Conservation (phyloP, 2,113 vertebrate genomes). For the Salvelinus fontinalis region DNA sequence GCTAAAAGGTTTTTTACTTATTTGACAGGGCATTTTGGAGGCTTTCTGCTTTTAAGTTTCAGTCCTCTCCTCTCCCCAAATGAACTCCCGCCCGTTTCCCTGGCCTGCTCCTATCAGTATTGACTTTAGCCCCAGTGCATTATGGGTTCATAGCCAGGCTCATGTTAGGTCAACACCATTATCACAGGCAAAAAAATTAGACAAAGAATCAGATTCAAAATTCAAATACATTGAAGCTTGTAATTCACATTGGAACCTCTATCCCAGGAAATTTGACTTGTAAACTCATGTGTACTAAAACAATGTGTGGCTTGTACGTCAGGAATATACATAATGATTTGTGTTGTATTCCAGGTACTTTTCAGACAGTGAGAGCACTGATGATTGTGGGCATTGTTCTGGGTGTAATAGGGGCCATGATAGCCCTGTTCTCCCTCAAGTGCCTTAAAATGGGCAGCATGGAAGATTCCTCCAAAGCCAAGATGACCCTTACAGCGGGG, state of each 20-base stretch:
- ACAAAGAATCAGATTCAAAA: neutral
- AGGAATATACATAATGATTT: neutral
- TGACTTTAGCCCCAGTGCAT: constrained; percentile 9
- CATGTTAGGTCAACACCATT: constrained; percentile 30
- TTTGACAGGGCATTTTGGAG: neutral
- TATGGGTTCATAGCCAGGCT: neutral
- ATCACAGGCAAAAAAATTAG: constrained; percentile 23
- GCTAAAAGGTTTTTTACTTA: neutral
- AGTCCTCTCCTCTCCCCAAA: neutral
- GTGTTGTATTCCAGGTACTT: constrained; percentile 67
- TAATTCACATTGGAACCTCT: neutral
- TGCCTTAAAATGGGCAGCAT: constrained; percentile 77
- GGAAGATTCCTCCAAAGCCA: constrained; percentile 83
- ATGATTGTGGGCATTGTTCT: constrained; percentile 85
- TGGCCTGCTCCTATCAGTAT: neutral
- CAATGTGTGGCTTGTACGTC: neutral
- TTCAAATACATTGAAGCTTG: constrained; percentile 7
- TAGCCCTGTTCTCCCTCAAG: constrained; percentile 70
- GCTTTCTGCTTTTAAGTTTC: neutral
- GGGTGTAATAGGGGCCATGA: constrained; percentile 73
- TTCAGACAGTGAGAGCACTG: constrained; percentile 82
- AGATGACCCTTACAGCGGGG: constrained; percentile 87
- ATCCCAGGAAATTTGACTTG: no score
- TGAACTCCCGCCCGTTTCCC: neutral
- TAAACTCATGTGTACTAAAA: neutral